Percentiles rank a stretch among this genome's conserved stretches.
Conservation (phyloP, 1,140 invertebrate genomes). For the Fopius arisanus region DNA sequence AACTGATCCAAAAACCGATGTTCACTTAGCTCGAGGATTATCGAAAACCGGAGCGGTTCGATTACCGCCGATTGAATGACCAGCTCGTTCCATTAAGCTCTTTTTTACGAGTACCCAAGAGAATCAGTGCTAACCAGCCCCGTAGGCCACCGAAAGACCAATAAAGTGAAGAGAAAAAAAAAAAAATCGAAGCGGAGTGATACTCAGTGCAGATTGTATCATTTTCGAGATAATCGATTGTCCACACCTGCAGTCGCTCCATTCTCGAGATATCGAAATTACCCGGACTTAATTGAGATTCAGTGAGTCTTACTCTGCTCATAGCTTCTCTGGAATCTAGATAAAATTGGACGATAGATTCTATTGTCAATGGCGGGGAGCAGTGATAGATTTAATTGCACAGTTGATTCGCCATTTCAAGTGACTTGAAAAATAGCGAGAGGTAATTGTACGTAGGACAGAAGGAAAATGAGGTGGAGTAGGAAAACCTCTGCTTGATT, state of each 20-base stretch:
- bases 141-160: neutral
- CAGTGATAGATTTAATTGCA: slow-evolving; percentile 1
- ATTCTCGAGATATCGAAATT: neutral
- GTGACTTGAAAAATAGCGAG: slow-evolving; percentile 7
- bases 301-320: too few relatives aligned
- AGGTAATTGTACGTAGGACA: neutral
- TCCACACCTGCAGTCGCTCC: neutral
- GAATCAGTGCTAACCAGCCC: neutral
- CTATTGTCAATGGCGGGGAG: neutral
- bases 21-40: slow-evolving; percentile 3
- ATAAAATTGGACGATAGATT: slow-evolving; percentile 7
- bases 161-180: neutral
- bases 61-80: slow-evolving; percentile 10
- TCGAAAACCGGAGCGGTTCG: slow-evolving; percentile 4
- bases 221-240: slow-evolving; percentile 17
- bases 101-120: neutral
- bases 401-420: neutral
- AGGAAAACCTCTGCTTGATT: slow-evolving; percentile 2
- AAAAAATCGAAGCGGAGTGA: neutral
- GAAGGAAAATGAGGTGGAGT: neutral
- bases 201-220: neutral
- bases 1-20: slow-evolving; percentile 4
- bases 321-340: too few relatives aligned
- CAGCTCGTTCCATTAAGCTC: neutral
- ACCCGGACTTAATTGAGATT: too few relatives aligned